phyloP scores from a whole-genome alignment of 2,113 vertebrate genomes.

The rabbit (Oryctolagus cuniculus) region DNA sequence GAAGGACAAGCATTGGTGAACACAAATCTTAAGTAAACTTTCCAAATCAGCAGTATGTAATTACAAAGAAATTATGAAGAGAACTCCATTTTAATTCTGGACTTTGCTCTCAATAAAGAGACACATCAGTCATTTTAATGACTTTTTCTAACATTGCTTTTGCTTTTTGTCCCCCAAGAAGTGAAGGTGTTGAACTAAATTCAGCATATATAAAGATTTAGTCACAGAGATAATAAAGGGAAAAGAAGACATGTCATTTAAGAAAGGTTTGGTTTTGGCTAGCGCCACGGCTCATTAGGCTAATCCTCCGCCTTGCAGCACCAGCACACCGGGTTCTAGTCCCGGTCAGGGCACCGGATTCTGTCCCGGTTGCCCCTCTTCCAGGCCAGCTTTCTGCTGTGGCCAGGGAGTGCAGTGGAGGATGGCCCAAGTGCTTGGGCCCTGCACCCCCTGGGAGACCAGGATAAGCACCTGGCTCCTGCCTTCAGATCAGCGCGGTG shows the following conservation, averaged over 20 bases:
- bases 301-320: no score
- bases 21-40: conserved; percentile 53
- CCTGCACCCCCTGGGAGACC: no score
- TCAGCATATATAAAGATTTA: conserved; percentile 43
- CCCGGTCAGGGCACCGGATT: no score
- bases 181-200: conserved; percentile 61
- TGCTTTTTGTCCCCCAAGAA: not conserved
- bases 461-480: no score
- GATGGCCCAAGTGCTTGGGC: no score
- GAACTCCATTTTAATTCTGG: conserved; percentile 51
- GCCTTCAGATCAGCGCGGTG: no score
- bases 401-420: no score
- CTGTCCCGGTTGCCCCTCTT: no score
- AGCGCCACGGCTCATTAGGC: no score
- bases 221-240: conserved; percentile 66
- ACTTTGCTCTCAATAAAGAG: conserved; percentile 45
- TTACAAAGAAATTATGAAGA: conserved; percentile 52
- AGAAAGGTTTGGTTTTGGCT: conserved; percentile 21
- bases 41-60: conserved; percentile 42
- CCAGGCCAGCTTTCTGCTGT: no score
- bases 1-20: conserved; percentile 37
- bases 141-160: conserved; percentile 16
- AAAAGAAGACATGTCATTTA: conserved; percentile 62
- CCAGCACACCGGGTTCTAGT: no score
- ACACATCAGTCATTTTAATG: conserved; percentile 47